Conservation (phyloP, 2,888 invertebrate species). For the Stenurella melanura region DNA sequence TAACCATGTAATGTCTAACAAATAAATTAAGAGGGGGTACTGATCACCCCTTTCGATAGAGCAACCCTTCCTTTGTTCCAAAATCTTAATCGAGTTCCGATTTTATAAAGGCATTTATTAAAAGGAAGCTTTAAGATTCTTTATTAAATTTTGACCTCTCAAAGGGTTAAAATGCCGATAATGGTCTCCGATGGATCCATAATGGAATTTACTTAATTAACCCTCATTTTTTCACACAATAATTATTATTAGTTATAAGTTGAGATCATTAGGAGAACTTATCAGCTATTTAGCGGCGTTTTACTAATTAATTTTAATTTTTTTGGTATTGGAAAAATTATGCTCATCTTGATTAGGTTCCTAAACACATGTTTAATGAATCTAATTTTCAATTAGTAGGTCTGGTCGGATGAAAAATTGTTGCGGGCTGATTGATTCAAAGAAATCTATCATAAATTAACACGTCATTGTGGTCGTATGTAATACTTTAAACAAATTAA, state of each 20-base stretch:
- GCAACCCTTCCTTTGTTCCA: conserved; percentile 46
- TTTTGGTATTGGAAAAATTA: conserved; percentile 20
- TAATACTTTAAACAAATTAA: no score
- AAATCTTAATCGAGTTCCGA: conserved; percentile 52
- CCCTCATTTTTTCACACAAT: conserved; percentile 35
- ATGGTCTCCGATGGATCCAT: conserved; percentile 42
- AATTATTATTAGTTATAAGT: conserved; percentile 29
- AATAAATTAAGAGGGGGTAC: conserved; percentile 50
- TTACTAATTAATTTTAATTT: conserved; percentile 37
- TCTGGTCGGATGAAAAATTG: conserved; percentile 16
- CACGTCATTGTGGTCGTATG: background rate
- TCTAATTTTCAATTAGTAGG: conserved; percentile 32
- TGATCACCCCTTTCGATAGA: conserved; percentile 47
- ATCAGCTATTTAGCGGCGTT: conserved; percentile 42
- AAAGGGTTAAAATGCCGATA: conserved; percentile 56
- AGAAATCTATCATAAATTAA: background rate
- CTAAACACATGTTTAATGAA: conserved; percentile 26
- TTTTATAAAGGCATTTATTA: conserved; percentile 50
- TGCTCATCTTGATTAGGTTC: conserved; percentile 31
- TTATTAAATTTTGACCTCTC: conserved; percentile 58
- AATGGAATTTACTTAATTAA: conserved; percentile 49
- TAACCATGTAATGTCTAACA: conserved; percentile 52
- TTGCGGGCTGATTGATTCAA: conserved; percentile 7
- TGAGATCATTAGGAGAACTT: conserved; percentile 37
- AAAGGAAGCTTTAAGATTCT: conserved; percentile 53